Evolutionary conservation across 2,888 invertebrate genomes (phyloP).

Genomic region (Mayetiola destructor): DNA sequence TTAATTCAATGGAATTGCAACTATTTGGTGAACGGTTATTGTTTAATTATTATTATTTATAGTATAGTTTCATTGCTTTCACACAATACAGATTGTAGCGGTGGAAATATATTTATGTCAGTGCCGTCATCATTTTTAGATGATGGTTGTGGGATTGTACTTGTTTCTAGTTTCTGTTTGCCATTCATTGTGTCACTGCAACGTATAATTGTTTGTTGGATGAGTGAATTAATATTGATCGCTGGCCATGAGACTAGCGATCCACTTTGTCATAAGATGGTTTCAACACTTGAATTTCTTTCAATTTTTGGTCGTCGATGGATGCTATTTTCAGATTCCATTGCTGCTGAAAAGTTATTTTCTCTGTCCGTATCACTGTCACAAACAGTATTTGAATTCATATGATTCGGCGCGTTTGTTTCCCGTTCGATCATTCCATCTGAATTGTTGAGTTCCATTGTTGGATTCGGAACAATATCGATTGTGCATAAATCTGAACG

Average conservation of each 20-base stretch:
- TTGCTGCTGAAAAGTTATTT: neutral
- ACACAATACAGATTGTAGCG: neutral
- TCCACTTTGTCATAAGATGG: constrained; percentile 36
- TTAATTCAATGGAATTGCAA: too few species aligned
- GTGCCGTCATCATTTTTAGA: constrained; percentile 26
- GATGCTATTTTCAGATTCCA: neutral
- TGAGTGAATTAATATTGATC: constrained; percentile 33
- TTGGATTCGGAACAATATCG: neutral
- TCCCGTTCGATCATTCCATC: too few species aligned
- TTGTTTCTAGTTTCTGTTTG: constrained; percentile 2
- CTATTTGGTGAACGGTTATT: too few species aligned
- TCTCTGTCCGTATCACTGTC: neutral
- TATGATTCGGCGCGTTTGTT: too few species aligned
- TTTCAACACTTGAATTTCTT: constrained; percentile 13
- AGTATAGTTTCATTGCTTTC: constrained; percentile 19
- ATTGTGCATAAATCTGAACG: neutral
- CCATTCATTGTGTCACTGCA: constrained; percentile 2
- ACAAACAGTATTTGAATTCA: too few species aligned
- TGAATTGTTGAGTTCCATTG: too few species aligned
- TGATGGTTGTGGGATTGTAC: constrained; percentile 22
- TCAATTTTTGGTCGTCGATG: neutral
- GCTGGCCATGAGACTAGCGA: constrained; percentile 38
- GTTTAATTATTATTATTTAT: too few species aligned
- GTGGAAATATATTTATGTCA: constrained; percentile 32
- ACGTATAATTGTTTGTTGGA: constrained; percentile 32